A percentile compares a stretch with the other conserved stretches of the same genome.
phyloP scores from a whole-genome alignment of 2,797 vertebrate genomes.

The Threskiornis aethiopicus region DNA sequence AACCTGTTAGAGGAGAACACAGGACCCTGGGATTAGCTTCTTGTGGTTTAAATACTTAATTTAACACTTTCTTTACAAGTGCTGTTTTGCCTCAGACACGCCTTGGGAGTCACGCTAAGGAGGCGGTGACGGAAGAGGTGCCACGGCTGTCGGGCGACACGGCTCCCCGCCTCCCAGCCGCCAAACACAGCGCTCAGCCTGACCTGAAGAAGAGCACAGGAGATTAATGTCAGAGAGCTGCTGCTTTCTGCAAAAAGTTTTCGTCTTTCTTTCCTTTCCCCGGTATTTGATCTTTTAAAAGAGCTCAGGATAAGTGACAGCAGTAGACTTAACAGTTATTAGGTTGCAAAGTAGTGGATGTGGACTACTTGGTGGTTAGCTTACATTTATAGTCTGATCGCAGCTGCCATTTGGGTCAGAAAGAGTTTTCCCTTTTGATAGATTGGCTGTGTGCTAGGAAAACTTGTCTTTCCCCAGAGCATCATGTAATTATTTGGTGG shows the following conservation, averaged over 20 bases:
- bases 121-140: not conserved
- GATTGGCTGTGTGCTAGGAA: constrained; percentile 12
- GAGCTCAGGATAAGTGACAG: not conserved
- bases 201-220: fast-evolving
- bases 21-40: not conserved
- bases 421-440: not conserved
- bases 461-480: constrained; percentile 51
- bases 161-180: not conserved
- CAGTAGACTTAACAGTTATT: not conserved
- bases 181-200: fast-evolving
- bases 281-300: not conserved
- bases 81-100: fast-evolving
- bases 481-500: constrained; percentile 6
- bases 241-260: not conserved
- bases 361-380: not conserved
- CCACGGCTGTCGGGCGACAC: fast-evolving
- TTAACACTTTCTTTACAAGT: too few species aligned
- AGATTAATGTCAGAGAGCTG: not conserved
- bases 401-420: constrained; percentile 16
- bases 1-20: not conserved
- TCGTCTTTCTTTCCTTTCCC: not conserved
- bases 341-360: not conserved
- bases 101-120: fast-evolving
- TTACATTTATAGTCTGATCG: not conserved
- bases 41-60: not conserved